Percentiles rank a stretch among this genome's conserved stretches.
These are phyloP conservation scores for Parapristionchus giblindavisi DNA, from an alignment of 2,888 invertebrate species.

Conservation along the genomic window DNA sequence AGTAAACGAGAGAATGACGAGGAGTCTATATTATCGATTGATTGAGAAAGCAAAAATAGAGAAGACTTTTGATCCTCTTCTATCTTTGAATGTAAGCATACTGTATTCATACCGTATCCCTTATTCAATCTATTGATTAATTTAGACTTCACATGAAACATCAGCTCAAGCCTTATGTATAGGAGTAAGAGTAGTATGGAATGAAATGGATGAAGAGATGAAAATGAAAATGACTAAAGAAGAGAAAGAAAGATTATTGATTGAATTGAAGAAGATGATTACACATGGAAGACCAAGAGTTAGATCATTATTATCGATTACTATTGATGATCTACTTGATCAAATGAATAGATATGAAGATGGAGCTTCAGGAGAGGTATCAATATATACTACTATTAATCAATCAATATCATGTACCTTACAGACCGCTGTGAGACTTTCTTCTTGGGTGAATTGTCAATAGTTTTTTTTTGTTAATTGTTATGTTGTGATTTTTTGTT, in stretches of 20 bases:
- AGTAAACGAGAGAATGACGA: background rate
- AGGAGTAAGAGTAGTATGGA: constrained; percentile 21
- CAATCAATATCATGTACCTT: no score
- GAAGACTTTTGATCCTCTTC: background rate
- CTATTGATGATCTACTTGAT: constrained; percentile 7
- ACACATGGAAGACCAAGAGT: constrained; percentile 17
- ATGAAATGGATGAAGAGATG: constrained; percentile 1
- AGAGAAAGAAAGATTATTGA: background rate
- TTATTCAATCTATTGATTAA: background rate
- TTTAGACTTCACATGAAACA: constrained; percentile 12
- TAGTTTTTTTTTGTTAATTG: constrained; percentile 10
- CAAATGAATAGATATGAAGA: constrained; percentile 8
- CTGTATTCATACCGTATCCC: no score
- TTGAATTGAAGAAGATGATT: constrained; percentile 9
- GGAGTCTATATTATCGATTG: background rate
- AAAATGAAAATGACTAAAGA: background rate
- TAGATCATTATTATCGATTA: background rate
- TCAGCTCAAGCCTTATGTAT: constrained; percentile 12
- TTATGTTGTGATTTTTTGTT: constrained; percentile 9
- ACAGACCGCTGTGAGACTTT: no score
- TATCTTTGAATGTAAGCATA: background rate
- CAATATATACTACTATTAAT: no score
- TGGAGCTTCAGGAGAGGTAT: no score
- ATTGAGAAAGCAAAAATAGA: background rate
- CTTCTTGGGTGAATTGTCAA: background rate